Conservation (phyloP, 2,888 invertebrate species). For the Cyclophora punctaria region DNA sequence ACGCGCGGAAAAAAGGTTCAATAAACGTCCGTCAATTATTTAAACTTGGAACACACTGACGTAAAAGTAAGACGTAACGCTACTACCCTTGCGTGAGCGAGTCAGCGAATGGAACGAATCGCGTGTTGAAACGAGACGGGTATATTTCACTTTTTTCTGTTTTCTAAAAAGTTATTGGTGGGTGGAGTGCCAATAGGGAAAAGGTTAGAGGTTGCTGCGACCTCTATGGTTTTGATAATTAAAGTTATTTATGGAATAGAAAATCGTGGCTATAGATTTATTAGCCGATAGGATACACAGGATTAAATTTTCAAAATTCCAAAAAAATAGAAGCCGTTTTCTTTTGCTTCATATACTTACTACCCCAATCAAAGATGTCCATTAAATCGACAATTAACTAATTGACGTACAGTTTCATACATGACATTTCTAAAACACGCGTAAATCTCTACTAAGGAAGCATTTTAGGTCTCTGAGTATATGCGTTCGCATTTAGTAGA, state of each 20-base stretch:
- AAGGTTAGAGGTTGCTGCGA: constrained; percentile 9
- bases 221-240: constrained; percentile 27
- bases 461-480: too few relatives aligned
- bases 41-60: constrained; percentile 64
- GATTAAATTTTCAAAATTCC: too few relatives aligned
- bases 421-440: too few relatives aligned
- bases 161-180: constrained; percentile 49
- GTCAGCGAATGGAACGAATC: constrained; percentile 27
- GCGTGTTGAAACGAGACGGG: constrained; percentile 36
- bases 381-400: too few relatives aligned
- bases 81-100: constrained; percentile 53
- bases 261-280: too few relatives aligned
- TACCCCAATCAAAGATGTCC: too few relatives aligned
- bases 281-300: constrained; percentile 1
- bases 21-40: constrained; percentile 59
- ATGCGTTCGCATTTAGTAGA: too few relatives aligned
- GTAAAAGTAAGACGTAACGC: constrained; percentile 31
- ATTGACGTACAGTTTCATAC: too few relatives aligned
- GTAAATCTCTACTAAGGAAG: too few relatives aligned
- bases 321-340: too few relatives aligned
- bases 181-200: constrained; percentile 46
- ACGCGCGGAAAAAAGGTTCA: constrained; percentile 5
- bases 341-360: too few relatives aligned
- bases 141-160: constrained; percentile 44
- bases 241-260: too few relatives aligned